Evolutionary conservation across 2,797 vertebrate species (phyloP), one percentile per base, ranked within the genome.

Genomic region (Gouania willdenowi): DNA sequence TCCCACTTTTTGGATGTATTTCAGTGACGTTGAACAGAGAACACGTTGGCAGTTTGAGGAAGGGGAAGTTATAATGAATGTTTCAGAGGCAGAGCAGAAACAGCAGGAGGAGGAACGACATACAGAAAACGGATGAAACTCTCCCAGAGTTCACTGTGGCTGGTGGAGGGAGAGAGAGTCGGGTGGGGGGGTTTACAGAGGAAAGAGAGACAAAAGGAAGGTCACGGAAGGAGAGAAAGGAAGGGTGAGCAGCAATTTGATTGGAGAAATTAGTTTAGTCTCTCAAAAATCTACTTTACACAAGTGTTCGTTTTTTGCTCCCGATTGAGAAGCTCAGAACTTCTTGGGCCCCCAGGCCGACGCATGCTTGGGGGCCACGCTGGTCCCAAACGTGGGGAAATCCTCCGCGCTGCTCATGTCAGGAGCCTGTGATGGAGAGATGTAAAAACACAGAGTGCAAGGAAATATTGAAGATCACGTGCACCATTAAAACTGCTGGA

Each of bases 391-490:
- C 0, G 81, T 87, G 8, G 89, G 88, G 72, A 92, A 91, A 19
- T 92, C 87, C 73, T 91, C 87, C 0, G 87, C 87, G 0, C 85
- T 92, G 83, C 86, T 91, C 85, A 90, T 81, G 46, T 91, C 89
- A 0, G 88, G 88, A 38, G 88, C 86, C 87, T 90, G 71, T 14
- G 13, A n/a, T n/a, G n/a, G n/a, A n/a, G n/a, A n/a, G 6, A 66
- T 47, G n/a, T 27, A 29, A 27, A 46, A 22, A n/a, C n/a, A n/a
- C n/a, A n/a, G n/a, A n/a, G n/a, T n/a, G n/a, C n/a, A n/a, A n/a
- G n/a, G n/a, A n/a, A n/a, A n/a, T n/a, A n/a, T n/a, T n/a, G n/a
- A n/a, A n/a, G n/a, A n/a, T n/a, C n/a, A n/a, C n/a, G n/a, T n/a
- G n/a, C n/a, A n/a, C n/a, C n/a, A n/a, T n/a, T n/a, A n/a, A n/a